Conservation (phyloP, 2,888 invertebrate genomes). For the Pyrgus malvae region DNA sequence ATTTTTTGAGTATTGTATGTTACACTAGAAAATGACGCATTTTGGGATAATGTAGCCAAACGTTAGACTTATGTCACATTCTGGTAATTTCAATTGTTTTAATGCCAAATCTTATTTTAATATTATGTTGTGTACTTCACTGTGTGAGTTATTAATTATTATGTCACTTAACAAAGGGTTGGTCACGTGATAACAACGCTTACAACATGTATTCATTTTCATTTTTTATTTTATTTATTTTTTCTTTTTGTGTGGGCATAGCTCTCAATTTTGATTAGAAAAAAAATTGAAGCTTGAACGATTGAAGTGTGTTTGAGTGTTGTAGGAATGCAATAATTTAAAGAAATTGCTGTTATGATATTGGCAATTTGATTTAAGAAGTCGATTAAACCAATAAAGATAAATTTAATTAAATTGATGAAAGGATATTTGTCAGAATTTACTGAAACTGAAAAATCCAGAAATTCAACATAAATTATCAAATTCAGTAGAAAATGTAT, state of each 20-base stretch:
- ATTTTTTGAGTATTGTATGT: no score
- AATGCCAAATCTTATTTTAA: background rate
- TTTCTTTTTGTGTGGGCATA: background rate
- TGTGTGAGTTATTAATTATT: background rate
- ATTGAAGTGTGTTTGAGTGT: background rate
- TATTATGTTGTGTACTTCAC: background rate
- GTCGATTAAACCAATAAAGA: background rate
- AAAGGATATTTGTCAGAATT: no score
- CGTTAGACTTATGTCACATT: background rate
- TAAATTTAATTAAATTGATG: background rate
- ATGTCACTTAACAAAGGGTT: background rate
- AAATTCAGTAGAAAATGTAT: background rate
- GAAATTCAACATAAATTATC: background rate
- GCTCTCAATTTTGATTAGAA: background rate
- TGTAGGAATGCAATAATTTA: background rate
- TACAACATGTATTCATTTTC: background rate
- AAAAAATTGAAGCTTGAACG: constrained; percentile 1
- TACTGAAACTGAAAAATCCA: no score
- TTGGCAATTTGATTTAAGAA: background rate
- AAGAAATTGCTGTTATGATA: background rate
- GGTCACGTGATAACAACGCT: background rate
- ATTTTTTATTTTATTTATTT: background rate
- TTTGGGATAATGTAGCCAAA: background rate
- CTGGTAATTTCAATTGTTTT: background rate
- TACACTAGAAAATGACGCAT: no score